These are phyloP conservation scores for Notoglanidium macrostoma DNA, from an alignment of 2,797 vertebrate genomes.

Conservation along the genomic window DNA sequence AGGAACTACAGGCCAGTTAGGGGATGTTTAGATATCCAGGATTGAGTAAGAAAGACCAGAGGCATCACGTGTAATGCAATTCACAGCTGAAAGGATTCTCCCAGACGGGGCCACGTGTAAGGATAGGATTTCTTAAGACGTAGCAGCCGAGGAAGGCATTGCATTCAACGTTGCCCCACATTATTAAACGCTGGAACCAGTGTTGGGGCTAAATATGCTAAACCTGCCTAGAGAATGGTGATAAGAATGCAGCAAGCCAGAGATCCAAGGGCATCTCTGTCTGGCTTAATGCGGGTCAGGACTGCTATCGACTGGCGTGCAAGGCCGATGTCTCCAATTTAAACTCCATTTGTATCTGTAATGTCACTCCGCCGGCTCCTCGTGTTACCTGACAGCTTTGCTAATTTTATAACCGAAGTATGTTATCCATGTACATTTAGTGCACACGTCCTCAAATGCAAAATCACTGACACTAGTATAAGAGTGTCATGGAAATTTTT, in stretches of 20 bases:
- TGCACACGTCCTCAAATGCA: slow-evolving; percentile 1
- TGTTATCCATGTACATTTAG: not conserved
- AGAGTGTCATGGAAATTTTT: slow-evolving; percentile 39
- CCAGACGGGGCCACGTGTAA: not conserved
- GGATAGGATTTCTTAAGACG: not conserved
- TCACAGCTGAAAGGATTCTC: slow-evolving; percentile 8
- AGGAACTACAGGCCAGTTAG: slow-evolving; percentile 41
- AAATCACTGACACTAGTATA: slow-evolving; percentile 12
- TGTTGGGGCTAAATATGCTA: slow-evolving; percentile 37
- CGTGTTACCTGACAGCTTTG: slow-evolving; percentile 24
- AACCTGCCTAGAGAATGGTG: slow-evolving; percentile 40
- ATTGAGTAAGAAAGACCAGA: slow-evolving; percentile 22
- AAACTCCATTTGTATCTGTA: slow-evolving; percentile 56
- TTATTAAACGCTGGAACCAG: slow-evolving; percentile 17
- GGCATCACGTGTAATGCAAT: slow-evolving; percentile 15
- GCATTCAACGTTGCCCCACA: slow-evolving; percentile 6
- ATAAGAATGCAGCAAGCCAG: slow-evolving; percentile 44
- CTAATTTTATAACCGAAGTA: not conserved
- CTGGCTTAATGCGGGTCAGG: slow-evolving; percentile 45
- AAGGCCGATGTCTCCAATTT: slow-evolving; percentile 55
- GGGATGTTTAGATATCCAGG: slow-evolving; percentile 48
- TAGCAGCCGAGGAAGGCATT: not conserved
- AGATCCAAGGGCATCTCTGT: slow-evolving; percentile 52
- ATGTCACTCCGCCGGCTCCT: slow-evolving; percentile 28
- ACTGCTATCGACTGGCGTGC: slow-evolving; percentile 49